Base-by-base conservation (phyloP, 2,797 vertebrate species). In the Graptemys geographica region DNA sequence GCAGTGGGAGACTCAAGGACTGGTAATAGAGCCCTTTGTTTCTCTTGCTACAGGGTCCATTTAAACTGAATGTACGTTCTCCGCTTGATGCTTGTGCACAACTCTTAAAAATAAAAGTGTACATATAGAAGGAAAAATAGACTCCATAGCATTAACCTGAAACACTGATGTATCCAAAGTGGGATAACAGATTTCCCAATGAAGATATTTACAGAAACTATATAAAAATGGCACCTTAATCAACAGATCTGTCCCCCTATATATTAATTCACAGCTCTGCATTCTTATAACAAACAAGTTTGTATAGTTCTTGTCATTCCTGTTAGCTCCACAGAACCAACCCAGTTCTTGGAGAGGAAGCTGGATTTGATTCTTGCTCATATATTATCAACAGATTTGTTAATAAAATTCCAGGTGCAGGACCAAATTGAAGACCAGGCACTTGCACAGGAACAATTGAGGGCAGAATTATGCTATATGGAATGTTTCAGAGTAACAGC, bases 1-100 rank as follows among this genome's bases (percentile, higher is more conserved):
- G 3, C 51, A 56, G 5, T 0, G 0, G 56, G 51, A 65, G 19
- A 72, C 0, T 0, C 51, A 62, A 47, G n/a, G 74, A 31, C 80
- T 81, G n/a, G 2, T 49, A 37, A 85, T 88, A 78, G 55, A 80
- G 57, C 25, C 72, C 72, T 47, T 44, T 76, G 41, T 76, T 76
- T 47, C 72, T 44, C 23, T 76, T 76, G 72, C 72, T 27, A 11
- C 72, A 74, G 37, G 19, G 37, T 44, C 19, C 10, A 25, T 76
- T 65, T 18, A 65, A 31, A 41, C 6, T 0, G 0, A 1, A 8
- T 90, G 94, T 92, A 76, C 88, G 51, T 95, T 79, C 56, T 76
- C 28, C 90, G 53, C 27, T 72, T 83, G 12, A 72, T 82, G 44
- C 69, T 8, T 86, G 94, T 94, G 57, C 10, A 0, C 86, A 82